A percentile compares a stretch with the other conserved stretches of the same genome.
Conservation (phyloP, 2,113 vertebrate species). For the Gymnorhina tibicen region DNA sequence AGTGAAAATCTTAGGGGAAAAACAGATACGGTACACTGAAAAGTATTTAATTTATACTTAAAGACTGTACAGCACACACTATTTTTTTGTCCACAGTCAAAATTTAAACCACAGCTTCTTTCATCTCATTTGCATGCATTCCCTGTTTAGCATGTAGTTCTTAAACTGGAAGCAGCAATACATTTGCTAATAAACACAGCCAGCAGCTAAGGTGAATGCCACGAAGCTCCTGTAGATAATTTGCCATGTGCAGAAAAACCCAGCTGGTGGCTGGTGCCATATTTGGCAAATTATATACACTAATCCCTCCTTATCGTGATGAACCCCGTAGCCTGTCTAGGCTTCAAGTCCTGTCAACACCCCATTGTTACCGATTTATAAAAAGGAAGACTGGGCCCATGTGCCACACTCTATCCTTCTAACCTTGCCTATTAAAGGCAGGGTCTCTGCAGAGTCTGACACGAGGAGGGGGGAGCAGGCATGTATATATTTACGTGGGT, state of each 20-base stretch:
- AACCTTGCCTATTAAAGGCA: slow-evolving; percentile 65
- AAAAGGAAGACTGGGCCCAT: background rate
- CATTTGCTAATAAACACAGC: background rate
- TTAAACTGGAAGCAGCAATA: background rate
- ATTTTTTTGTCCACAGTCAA: background rate
- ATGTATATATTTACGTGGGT: background rate
- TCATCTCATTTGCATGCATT: background rate
- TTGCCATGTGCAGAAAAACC: background rate
- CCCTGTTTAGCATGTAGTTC: background rate
- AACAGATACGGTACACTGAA: background rate
- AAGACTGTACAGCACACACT: background rate
- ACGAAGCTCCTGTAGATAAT: background rate
- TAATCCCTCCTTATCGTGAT: slow-evolving; percentile 40
- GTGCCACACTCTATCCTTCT: background rate
- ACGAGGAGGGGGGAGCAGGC: background rate
- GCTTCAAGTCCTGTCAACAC: slow-evolving; percentile 60
- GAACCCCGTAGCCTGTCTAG: slow-evolving; percentile 17
- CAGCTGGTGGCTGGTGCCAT: slow-evolving; percentile 11
- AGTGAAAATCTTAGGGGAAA: slow-evolving; percentile 43
- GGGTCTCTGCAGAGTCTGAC: background rate
- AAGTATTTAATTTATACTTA: slow-evolving; percentile 26
- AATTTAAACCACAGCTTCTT: background rate
- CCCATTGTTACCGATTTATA: slow-evolving; percentile 36
- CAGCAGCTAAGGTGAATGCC: background rate
- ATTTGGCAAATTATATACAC: slow-evolving; percentile 47